Conservation (phyloP, 2,113 vertebrate species). For the Noctilio leporinus region DNA sequence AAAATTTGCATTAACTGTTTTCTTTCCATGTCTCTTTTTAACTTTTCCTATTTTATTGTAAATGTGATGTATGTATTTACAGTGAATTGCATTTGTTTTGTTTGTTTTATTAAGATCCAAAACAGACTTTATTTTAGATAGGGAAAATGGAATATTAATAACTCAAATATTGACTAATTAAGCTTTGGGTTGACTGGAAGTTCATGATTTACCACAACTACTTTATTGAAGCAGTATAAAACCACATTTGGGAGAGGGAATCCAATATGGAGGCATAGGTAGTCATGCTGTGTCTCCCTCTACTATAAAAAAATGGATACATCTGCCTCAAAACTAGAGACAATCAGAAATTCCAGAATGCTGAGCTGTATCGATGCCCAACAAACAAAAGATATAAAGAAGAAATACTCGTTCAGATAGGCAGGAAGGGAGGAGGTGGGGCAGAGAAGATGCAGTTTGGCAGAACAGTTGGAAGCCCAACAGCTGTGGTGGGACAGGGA, state of each 20-base stretch:
- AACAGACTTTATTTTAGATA: constrained; percentile 70
- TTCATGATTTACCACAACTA: constrained; percentile 22
- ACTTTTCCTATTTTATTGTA: not conserved
- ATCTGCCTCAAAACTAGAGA: too few species aligned
- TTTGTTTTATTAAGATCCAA: constrained; percentile 15
- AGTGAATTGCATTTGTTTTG: not conserved
- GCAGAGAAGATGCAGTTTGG: too few species aligned
- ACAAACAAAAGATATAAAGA: too few species aligned
- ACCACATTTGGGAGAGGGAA: constrained; percentile 37
- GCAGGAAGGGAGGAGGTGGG: too few species aligned
- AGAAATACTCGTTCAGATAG: too few species aligned
- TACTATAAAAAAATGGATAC: too few species aligned
- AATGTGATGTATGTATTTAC: not conserved
- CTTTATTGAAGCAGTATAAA: constrained; percentile 29
- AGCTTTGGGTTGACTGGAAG: constrained; percentile 65
- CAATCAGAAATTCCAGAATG: too few species aligned
- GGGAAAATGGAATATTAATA: constrained; percentile 37
- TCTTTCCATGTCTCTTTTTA: not conserved
- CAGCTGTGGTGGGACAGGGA: too few species aligned
- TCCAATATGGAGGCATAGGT: too few species aligned
- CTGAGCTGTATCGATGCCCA: too few species aligned
- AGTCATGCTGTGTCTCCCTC: too few species aligned
- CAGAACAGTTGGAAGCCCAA: too few species aligned
- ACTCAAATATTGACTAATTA: constrained; percentile 62
- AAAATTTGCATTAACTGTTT: not conserved